Conservation (phyloP, 1,140 invertebrate species). For the Caenorhabditis inopinata region DNA sequence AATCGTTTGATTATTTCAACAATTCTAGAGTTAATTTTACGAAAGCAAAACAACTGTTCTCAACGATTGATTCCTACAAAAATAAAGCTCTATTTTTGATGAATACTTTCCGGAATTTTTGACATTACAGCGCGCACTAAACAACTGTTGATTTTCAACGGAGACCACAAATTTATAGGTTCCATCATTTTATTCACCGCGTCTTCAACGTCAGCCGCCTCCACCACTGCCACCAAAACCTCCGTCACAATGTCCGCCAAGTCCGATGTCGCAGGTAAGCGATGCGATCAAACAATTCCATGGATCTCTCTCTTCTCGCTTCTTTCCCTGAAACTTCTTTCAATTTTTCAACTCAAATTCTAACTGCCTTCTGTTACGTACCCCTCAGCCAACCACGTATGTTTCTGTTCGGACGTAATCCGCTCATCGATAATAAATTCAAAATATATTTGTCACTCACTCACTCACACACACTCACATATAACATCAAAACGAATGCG, state of each 20-base stretch:
- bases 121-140: too few relatives aligned
- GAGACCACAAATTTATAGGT: slow-evolving; percentile 1
- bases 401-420: slow-evolving; percentile 8
- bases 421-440: slow-evolving; percentile 14
- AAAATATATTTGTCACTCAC: background rate
- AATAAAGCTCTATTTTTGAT: background rate
- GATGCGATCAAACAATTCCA: background rate
- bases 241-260: slow-evolving; percentile 12
- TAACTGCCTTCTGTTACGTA: too few relatives aligned
- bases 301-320: background rate
- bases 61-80: background rate
- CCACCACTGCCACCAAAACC: slow-evolving; percentile 43
- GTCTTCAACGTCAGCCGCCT: slow-evolving; percentile 46
- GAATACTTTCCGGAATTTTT: too few relatives aligned
- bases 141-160: background rate
- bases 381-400: too few relatives aligned
- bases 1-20: too few relatives aligned
- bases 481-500: background rate
- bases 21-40: too few relatives aligned
- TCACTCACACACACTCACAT: background rate
- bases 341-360: too few relatives aligned
- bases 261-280: slow-evolving; percentile 40
- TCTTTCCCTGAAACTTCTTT: too few relatives aligned
- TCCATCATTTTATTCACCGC: slow-evolving; percentile 51
- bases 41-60: too few relatives aligned